Evolutionary conservation across 2,113 vertebrate genomes (phyloP).

Genomic region (Saguinus imperator): DNA sequence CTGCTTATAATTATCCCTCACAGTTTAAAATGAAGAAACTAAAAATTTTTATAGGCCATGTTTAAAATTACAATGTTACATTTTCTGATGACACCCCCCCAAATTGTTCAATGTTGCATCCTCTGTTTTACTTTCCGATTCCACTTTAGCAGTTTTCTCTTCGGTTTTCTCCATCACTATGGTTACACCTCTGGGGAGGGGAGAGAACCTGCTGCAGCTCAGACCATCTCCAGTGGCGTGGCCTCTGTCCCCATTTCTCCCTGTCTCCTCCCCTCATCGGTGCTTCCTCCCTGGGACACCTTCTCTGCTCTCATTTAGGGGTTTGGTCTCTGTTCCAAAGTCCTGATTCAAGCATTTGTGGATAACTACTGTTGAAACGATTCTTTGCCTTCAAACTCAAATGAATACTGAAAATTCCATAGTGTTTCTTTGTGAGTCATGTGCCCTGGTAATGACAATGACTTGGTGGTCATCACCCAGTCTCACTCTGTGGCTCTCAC

Average conservation of each 20-base stretch:
- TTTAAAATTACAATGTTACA: background rate
- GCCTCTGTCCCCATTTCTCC: fast-evolving
- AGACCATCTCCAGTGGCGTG: fast-evolving
- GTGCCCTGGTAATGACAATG: background rate
- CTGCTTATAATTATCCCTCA: background rate
- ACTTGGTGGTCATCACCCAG: background rate
- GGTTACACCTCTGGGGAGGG: fast-evolving
- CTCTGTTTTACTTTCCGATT: background rate
- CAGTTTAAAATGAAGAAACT: background rate
- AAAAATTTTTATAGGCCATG: fast-evolving
- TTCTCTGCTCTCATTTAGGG: background rate
- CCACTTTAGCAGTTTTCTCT: background rate
- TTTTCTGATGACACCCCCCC: background rate
- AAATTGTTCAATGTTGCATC: fast-evolving
- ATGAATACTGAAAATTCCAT: background rate
- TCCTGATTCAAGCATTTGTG: background rate
- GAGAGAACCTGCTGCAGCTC: fast-evolving
- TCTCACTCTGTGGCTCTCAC: background rate
- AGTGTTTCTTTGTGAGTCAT: background rate
- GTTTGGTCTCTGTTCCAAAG: background rate
- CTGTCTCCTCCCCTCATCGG: fast-evolving
- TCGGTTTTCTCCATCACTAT: fast-evolving
- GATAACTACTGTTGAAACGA: background rate
- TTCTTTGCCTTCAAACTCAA: background rate
- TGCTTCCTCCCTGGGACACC: background rate